Percentiles rank a stretch among this genome's conserved stretches.
Conservation (phyloP, 1,140 invertebrate genomes). For the Atta texana region DNA sequence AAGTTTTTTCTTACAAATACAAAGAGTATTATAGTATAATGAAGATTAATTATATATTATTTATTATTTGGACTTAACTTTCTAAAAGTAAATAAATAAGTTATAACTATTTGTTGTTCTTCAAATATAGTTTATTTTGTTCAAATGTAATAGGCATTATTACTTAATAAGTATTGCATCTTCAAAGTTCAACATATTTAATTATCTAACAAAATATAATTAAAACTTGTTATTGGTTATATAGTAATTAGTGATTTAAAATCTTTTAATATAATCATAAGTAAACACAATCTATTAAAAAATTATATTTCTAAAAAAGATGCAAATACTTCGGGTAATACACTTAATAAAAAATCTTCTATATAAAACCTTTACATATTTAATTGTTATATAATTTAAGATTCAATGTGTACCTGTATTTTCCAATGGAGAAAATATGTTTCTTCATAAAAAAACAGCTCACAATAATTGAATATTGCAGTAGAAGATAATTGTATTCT, state of each 20-base stretch:
- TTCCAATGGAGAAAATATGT: background rate
- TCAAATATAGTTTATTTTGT: conserved; percentile 2
- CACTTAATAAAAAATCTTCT: background rate
- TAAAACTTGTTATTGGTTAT: background rate
- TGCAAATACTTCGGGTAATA: background rate
- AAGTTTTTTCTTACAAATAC: background rate
- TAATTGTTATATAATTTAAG: background rate
- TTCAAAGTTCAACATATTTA: background rate
- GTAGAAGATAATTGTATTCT: background rate
- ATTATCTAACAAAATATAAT: background rate
- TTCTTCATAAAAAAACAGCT: background rate
- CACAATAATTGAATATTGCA: background rate
- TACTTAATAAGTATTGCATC: conserved; percentile 18
- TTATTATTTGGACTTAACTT: background rate
- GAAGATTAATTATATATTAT: background rate
- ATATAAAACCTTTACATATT: background rate
- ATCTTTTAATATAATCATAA: background rate
- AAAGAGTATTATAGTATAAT: background rate
- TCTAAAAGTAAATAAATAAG: background rate
- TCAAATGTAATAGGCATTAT: conserved; percentile 1
- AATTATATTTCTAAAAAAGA: background rate
- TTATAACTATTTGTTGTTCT: background rate
- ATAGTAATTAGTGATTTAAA: background rate
- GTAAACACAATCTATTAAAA: background rate
- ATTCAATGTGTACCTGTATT: background rate